Percentiles rank a stretch among this genome's conserved stretches.
These are phyloP conservation scores for Listronotus oregonensis DNA, from an alignment of 1,140 invertebrate species.

Conservation along the genomic window DNA sequence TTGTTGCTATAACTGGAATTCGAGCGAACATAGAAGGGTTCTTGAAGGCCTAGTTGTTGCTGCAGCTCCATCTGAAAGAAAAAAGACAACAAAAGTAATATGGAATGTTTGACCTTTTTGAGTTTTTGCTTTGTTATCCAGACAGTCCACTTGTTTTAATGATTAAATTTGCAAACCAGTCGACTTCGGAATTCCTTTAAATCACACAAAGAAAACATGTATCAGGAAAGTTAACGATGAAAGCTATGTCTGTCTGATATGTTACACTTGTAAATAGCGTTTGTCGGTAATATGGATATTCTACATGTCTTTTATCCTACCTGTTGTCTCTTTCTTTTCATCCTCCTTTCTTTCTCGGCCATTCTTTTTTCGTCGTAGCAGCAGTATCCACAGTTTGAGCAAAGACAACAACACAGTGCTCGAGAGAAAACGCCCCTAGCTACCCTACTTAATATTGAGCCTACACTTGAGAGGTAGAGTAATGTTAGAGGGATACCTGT, in stretches of 20 bases:
- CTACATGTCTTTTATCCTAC: no score
- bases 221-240: no score
- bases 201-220: no score
- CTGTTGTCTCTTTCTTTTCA: conserved; percentile 76
- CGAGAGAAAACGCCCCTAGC: conserved; percentile 86
- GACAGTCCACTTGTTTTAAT: no score
- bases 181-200: no score
- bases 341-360: conserved; percentile 76
- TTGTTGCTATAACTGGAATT: conserved; percentile 65
- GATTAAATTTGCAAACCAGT: no score
- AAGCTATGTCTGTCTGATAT: no score
- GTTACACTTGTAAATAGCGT: no score
- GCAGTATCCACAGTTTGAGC: conserved; percentile 83
- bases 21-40: conserved; percentile 79
- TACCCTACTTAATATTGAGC: conserved; percentile 79
- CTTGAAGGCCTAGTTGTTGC: conserved; percentile 70
- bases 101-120: no score
- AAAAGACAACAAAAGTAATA: conserved; percentile 44
- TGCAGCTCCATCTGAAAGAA: conserved; percentile 66
- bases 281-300: no score
- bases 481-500: conserved; percentile 87
- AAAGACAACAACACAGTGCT: conserved; percentile 80
- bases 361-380: conserved; percentile 82
- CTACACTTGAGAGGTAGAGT: conserved; percentile 83
- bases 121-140: no score